A percentile compares a stretch with the other conserved stretches of the same genome.
These are phyloP conservation scores for Sycophila sp. DNA, from an alignment of 1,140 invertebrate species.

Conservation along the genomic window DNA sequence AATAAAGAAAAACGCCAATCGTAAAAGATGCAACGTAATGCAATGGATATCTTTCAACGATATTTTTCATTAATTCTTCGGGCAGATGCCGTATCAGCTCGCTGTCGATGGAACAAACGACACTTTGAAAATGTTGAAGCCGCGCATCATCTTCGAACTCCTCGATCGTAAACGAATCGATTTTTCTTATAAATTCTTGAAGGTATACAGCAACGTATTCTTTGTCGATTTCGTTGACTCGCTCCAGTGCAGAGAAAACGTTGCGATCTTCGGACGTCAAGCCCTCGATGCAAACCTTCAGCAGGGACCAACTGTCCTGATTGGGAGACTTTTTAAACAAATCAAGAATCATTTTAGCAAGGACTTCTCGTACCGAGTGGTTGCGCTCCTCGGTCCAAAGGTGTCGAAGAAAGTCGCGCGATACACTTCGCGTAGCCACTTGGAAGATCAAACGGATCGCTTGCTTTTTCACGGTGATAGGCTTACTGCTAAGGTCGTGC, in stretches of 20 bases:
- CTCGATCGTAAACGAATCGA: neutral
- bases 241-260: neutral
- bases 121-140: neutral
- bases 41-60: neutral
- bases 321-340: neutral
- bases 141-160: neutral
- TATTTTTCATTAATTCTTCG: conserved; percentile 7
- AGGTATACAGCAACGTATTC: neutral
- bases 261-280: neutral
- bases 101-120: neutral
- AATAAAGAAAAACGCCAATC: neutral
- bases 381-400: conserved; percentile 8
- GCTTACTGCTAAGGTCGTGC: neutral
- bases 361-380: conserved; percentile 4
- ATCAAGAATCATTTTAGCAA: conserved; percentile 13
- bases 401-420: neutral
- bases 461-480: conserved; percentile 15
- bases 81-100: neutral
- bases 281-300: neutral
- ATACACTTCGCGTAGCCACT: neutral
- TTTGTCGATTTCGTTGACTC: neutral
- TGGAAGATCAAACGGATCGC: conserved; percentile 15
- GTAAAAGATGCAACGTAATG: neutral
- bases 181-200: neutral
- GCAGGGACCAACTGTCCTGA: neutral